Base-by-base conservation (phyloP, 2,113 vertebrate species). In the Dunckerocampus dactyliophorus region DNA sequence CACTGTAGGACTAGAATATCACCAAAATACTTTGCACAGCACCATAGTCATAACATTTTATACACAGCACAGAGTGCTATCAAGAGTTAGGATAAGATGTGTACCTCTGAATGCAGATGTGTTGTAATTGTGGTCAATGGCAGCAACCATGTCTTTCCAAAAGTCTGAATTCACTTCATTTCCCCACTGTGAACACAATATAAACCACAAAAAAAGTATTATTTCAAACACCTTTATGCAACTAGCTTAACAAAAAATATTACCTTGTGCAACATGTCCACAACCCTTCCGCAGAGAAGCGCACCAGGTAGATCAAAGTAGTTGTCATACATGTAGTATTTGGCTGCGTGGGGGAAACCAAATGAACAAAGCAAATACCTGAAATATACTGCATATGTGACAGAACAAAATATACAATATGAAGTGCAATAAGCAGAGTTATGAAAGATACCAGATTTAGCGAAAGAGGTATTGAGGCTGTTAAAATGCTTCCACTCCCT, bases 241-340 rank as follows among this genome's bases (percentile, higher is more conserved):
- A 57, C 6, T 0, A 20, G 8, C 45, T 24, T 1, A 63, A 49
- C 0, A 13, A 13, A 14, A 62, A 39, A 63, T 7, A 54, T 91
- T 84, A 98, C 95, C 93, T 93, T 92, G 70, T 91, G 87, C 82
- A 96, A 85, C 82, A 87, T 89, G 83, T 99, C 94, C 71, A 96
- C 94, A 69, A 95, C 90, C 66, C 90, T 91, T 72, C 93, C 94
- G 82, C 94, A 96, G 3, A 97, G 90, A 51, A 98, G 91, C 43
- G 94, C 93, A 69, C 94, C 94, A 2, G 95, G 95, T 37, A 98
- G 89, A 80, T 98, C 95, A 89, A 98, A 98, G 84, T 96, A 95
- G 87, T 98, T 98, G 88, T 97, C 94, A 79, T 95, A 98, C 77
- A 93, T 93, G 87, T 97, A 97, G 77, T 95, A 96, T 87, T 96